Evolutionary conservation across 2,888 invertebrate species (phyloP).

Genomic region (Dinocampus coccinellae): DNA sequence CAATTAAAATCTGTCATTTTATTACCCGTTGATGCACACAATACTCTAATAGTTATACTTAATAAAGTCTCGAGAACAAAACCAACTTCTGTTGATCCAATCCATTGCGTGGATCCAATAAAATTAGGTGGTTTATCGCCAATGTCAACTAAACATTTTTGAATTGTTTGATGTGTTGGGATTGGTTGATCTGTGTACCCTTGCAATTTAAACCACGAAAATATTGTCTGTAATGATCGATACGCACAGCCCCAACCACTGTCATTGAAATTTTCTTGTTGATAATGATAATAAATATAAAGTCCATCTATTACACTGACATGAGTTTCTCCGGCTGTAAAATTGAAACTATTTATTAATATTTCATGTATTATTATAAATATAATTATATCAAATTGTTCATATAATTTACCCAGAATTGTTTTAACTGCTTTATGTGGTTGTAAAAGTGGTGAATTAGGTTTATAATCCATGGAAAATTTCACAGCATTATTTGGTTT

Average conservation of each 20-base stretch:
- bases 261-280: constrained; percentile 94
- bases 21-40: constrained; percentile 87
- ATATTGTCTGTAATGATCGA: constrained; percentile 94
- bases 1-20: constrained; percentile 85
- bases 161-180: constrained; percentile 89
- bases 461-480: constrained; percentile 70
- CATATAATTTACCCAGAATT: constrained; percentile 54
- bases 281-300: constrained; percentile 96
- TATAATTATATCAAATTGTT: constrained; percentile 25
- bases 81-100: constrained; percentile 97
- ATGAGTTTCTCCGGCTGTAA: constrained; percentile 66
- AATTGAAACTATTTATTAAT: too few species aligned
- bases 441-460: constrained; percentile 75
- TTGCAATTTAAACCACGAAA: constrained; percentile 94
- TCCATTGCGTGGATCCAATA: constrained; percentile 94
- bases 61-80: constrained; percentile 89
- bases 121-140: constrained; percentile 92
- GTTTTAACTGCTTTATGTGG: constrained; percentile 77
- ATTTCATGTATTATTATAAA: not conserved
- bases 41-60: constrained; percentile 82
- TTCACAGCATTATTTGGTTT: constrained; percentile 78
- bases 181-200: constrained; percentile 83
- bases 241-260: constrained; percentile 99
- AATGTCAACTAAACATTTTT: constrained; percentile 93
- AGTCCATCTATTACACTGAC: constrained; percentile 80